Base-by-base conservation (phyloP, 2,888 invertebrate genomes). In the Trissoscelio sp. region DNA sequence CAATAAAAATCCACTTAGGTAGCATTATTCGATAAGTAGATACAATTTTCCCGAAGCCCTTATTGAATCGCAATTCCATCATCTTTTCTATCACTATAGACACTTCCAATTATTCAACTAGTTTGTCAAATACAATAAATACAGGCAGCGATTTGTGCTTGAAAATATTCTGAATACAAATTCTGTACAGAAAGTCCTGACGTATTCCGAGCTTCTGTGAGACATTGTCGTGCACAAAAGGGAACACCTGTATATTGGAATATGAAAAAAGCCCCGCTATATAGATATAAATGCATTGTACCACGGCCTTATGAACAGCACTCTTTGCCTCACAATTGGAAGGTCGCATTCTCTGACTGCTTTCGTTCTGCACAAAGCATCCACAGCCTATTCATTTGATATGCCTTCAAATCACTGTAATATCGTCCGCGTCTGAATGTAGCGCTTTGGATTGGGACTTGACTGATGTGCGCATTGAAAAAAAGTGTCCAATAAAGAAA, bases 361-460 rank as follows among this genome's bases (percentile, higher is more conserved):
- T 46, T 72, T 79, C 72, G 66, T 79, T 72, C 66, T 57, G 72
- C 53, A 66, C 72, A 79, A 79, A 73, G 67, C 79, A 39, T 73
- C 66, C 53, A 73, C 67, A 79, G 62, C 62, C 79, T 79, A 79
- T 79, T 79, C 79, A 79, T 79, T 73, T 79, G 67, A 67, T 73
- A 62, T 67, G 53, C 79, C 55, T 55, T 79, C 66, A 46, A 79
- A 67, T 73, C 69, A 73, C 73, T 73, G 55, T 67, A 73, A 73
- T 60, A 67, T 69, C 55, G 62, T 44, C 28, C 60, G 42, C 42
- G 53, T n/a, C 58, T 55, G 66, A 73, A 66, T 67, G 66, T 66
- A 73, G 60, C 72, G 53, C 22, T 79, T 24, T 28, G 24, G 58
- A 79, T 79, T 67, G 79, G 60, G 44, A 73, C 66, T 79, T 72